Evolutionary conservation across 2,797 vertebrate species (phyloP), one percentile per base, ranked within the genome.

Genomic region (Gila robusta): DNA sequence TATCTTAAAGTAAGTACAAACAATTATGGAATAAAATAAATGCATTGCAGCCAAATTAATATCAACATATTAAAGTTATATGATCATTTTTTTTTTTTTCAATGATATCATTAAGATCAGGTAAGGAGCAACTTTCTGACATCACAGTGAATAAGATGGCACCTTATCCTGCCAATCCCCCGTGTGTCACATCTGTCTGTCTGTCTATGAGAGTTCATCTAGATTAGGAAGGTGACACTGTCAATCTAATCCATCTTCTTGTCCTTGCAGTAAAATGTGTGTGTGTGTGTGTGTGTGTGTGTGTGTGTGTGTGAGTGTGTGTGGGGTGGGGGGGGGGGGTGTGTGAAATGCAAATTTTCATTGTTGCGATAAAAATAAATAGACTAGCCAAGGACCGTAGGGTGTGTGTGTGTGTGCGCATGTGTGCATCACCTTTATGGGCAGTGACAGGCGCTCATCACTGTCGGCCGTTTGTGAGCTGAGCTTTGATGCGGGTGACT

Each of bases 281-380:
- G 92, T 92, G 90, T 92, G 91, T n/a, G 74, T 21, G 44, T 5
- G 54, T 4, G 54, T 56, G 8, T 59, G 28, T 72, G 47, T 72
- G 89, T 93, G 92, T 92, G 90, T 92, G 91, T n/a, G 74, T 21
- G 44, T 5, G 54, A 1, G 54, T 56, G 8, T 59, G 28, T 72
- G 47, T 72, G 89, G 2, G 54, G 1, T 21, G 23, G 8, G n/a
- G 28, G 59, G 47, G 59, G 81, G 72, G 54, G 47, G 71, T 14
- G 70, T 87, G 92, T 92, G 93, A 94, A 93, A 94, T 94, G 94
- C 94, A 93, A 96, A 96, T 95, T 95, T 96, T 93, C 92, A 96
- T 96, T 95, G 94, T 95, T 94, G 94, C 94, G 95, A 95, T 96
- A 96, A 95, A 96, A 96, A 96, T 96, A 96, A 96, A 95, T 94